These are phyloP conservation scores for Leptinotarsa rubiginosa DNA, from an alignment of 2,888 invertebrate genomes.

Conservation along the genomic window DNA sequence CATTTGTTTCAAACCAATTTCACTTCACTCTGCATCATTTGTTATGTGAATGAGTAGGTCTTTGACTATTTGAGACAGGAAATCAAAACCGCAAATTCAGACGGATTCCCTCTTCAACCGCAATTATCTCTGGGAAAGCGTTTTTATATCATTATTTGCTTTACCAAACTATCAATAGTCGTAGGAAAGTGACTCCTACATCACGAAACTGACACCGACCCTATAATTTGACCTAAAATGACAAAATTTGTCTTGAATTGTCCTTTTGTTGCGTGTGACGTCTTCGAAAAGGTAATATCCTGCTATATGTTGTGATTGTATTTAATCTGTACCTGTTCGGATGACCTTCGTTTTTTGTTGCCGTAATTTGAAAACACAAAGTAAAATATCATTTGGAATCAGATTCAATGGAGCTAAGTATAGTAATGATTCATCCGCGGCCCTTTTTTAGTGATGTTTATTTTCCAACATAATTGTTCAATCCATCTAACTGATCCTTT, in stretches of 20 bases:
- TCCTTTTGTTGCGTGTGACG: constrained; percentile 43
- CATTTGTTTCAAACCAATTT: constrained; percentile 6
- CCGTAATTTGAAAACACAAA: constrained; percentile 27
- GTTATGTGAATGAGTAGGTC: constrained; percentile 20
- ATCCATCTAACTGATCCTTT: no score
- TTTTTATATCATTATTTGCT: constrained; percentile 32
- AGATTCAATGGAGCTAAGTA: neutral
- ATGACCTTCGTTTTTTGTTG: constrained; percentile 31
- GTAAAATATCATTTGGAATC: neutral
- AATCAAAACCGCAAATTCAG: constrained; percentile 35
- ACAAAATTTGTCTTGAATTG: constrained; percentile 38
- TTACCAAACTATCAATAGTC: constrained; percentile 33
- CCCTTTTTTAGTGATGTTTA: neutral
- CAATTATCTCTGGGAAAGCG: constrained; percentile 30
- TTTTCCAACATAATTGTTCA: no score
- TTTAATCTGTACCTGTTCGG: constrained; percentile 24
- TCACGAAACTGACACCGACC: constrained; percentile 34
- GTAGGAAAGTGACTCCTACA: constrained; percentile 24
- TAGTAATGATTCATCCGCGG: neutral
- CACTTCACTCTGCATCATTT: constrained; percentile 8
- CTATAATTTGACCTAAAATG: constrained; percentile 43
- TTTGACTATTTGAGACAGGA: constrained; percentile 32
- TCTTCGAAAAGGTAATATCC: constrained; percentile 43
- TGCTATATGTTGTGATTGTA: constrained; percentile 31
- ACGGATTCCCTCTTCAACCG: constrained; percentile 17